Evolutionary conservation across 1,140 invertebrate genomes (phyloP).

Genomic region (Saxidomus purpurata): DNA sequence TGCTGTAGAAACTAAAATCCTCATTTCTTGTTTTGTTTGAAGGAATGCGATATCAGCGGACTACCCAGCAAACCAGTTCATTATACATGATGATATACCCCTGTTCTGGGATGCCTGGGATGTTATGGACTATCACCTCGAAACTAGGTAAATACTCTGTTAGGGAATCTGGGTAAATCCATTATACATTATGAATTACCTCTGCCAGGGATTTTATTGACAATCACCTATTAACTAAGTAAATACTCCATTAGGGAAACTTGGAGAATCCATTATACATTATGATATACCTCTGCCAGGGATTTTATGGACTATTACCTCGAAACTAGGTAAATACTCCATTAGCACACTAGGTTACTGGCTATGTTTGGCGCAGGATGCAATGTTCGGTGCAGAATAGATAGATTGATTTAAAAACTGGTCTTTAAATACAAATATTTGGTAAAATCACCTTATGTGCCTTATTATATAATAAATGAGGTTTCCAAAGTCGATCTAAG

Average conservation of each 20-base stretch:
- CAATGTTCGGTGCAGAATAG: no score
- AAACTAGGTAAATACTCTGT: conserved; percentile 85
- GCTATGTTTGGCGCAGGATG: no score
- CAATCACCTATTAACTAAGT: conserved; percentile 88
- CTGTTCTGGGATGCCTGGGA: conserved; percentile 90
- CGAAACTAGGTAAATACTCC: conserved; percentile 85
- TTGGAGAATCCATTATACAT: conserved; percentile 86
- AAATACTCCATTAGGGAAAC: neutral
- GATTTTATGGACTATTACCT: conserved; percentile 89
- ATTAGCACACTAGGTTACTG: neutral
- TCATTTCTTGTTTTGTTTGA: no score
- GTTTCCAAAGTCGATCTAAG: no score
- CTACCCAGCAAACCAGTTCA: conserved; percentile 85
- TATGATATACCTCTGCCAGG: conserved; percentile 89
- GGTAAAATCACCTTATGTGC: no score
- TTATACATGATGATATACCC: conserved; percentile 88
- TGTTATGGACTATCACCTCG: conserved; percentile 88
- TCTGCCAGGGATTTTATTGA: conserved; percentile 89
- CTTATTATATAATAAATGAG: no score
- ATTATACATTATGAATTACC: conserved; percentile 87
- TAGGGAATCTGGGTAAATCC: no score
- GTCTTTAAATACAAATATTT: no score
- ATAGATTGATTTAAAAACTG: no score
- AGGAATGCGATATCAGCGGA: conserved; percentile 83
- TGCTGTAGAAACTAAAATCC: no score